phyloP scores from a whole-genome alignment of 2,113 vertebrate genomes.

The Psettodes erumei region DNA sequence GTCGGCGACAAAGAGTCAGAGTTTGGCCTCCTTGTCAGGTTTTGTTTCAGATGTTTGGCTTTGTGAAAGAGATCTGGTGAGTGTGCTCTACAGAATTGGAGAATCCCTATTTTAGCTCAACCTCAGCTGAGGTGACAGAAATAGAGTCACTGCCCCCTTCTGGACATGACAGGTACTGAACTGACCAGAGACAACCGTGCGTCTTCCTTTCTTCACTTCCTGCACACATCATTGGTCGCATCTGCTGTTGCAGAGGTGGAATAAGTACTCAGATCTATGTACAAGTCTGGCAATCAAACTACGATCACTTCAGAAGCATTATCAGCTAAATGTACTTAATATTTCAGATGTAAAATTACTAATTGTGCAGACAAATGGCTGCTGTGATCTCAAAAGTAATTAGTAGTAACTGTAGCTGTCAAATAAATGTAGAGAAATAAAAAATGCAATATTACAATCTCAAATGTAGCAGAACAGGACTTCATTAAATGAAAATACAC shows the following conservation, averaged over 20 bases:
- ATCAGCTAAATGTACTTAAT: no score
- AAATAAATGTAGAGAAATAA: no score
- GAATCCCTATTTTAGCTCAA: neutral
- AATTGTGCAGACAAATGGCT: no score
- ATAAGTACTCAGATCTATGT: neutral
- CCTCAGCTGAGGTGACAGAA: neutral
- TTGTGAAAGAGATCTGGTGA: slow-evolving; percentile 27
- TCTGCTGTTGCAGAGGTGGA: neutral
- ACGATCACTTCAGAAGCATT: no score
- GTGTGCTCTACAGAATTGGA: neutral
- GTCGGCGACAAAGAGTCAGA: slow-evolving; percentile 32
- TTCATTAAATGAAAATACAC: neutral
- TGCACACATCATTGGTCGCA: neutral
- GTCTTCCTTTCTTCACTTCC: neutral
- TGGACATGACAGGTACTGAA: slow-evolving; percentile 42
- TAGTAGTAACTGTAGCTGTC: no score
- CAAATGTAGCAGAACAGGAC: no score
- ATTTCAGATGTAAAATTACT: no score
- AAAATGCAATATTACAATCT: neutral
- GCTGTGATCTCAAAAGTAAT: no score
- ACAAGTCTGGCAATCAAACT: no score
- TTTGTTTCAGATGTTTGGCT: slow-evolving; percentile 60
- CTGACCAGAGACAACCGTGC: neutral
- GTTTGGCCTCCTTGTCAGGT: slow-evolving; percentile 39
- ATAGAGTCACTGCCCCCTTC: slow-evolving; percentile 67